Base-by-base conservation (phyloP, 1,140 invertebrate species). In the Pararge aegeria region DNA sequence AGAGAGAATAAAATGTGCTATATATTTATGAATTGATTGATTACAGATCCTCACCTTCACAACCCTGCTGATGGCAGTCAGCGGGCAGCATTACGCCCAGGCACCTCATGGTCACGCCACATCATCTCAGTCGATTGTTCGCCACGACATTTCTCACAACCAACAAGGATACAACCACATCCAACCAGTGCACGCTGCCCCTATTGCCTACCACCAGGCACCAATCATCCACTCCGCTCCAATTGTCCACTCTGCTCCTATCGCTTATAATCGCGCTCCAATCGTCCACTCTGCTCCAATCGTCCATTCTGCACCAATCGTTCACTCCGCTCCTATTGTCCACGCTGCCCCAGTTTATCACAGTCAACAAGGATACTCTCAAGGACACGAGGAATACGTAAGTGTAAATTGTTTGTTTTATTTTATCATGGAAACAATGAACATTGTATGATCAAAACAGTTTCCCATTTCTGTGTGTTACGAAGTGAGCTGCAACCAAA, bases 81-180 rank as follows among this genome's bases (percentile, higher is more conserved):
- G 40, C 18, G 61, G 48, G 15, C 61, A 64, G 42, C 40, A 58
- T 34, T 37, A 63, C n/a, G 21, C 19, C 5, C 58, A 68, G 6
- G 50, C 61, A 51, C 15, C 52, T 6, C 56, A 68, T 24, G 65
- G 65, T 20, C 70, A 68, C 12, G 76, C 75, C n/a, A 65, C 70
- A 0, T 80, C 78, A 6, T 80, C 73, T 16, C 80, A 81, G 56
- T 80, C 71, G 46, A 73, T 76, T 42, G 46, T 79, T 24, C 72
- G 73, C 6, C 78, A 81, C 44, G 70, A 75, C 42, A 64, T 55
- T 64, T 66, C 56, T 34, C 52, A 64, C 24, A 44, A 49, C 34
- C 38, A 66, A 54, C 56, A 55, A 18, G 49, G 49, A 38, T 20
- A 49, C 51, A n/a, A 38, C 38, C 20, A 15, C 6, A n/a, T 49